Evolutionary conservation across 2,113 vertebrate species (phyloP).

Genomic region (Eonycteris spelaea): DNA sequence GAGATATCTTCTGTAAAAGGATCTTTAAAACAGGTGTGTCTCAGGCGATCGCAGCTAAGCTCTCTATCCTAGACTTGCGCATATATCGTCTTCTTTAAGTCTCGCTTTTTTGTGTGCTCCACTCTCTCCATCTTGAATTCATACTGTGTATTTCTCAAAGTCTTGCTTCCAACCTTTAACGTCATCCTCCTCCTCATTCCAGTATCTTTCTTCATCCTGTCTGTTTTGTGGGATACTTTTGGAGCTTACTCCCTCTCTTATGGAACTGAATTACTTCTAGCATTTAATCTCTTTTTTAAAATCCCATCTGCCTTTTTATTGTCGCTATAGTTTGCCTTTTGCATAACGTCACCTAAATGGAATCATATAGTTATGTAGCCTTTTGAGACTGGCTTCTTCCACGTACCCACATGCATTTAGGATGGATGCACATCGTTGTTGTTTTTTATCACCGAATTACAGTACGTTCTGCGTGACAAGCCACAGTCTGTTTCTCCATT

Average conservation of each 20-base stretch:
- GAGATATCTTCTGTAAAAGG: not conserved
- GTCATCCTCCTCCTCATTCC: not conserved
- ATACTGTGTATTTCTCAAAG: not conserved
- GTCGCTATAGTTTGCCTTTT: not conserved
- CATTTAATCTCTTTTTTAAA: not conserved
- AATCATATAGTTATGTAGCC: not conserved
- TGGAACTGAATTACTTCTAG: not conserved
- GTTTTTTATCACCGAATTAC: not conserved
- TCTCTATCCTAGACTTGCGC: not conserved
- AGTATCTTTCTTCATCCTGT: not conserved
- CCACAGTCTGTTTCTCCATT: not conserved
- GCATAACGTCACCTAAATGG: not conserved
- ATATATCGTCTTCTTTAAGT: not conserved
- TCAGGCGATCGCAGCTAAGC: not conserved
- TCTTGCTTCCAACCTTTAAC: not conserved
- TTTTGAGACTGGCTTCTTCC: not conserved
- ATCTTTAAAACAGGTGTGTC: not conserved
- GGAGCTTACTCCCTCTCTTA: not conserved
- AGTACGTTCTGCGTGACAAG: no score
- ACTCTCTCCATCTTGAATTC: not conserved
- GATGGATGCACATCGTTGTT: not conserved
- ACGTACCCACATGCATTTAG: no score
- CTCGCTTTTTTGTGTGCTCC: not conserved
- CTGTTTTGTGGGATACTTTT: not conserved
- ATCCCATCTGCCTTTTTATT: not conserved